These are phyloP conservation scores for Diarsia mendica DNA, from an alignment of 2,888 invertebrate species.

Conservation along the genomic window DNA sequence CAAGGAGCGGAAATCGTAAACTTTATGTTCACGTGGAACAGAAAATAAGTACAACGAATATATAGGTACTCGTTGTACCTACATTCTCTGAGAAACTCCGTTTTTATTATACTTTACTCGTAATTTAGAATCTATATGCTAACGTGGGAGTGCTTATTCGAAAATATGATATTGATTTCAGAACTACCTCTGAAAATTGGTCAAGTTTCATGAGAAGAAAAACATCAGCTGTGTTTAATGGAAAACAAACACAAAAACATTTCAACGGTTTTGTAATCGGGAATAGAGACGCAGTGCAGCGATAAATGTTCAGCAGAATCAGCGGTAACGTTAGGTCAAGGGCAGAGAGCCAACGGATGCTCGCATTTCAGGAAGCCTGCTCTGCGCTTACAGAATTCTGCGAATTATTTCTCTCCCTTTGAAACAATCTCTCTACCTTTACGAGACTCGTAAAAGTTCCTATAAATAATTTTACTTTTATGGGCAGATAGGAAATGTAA, in stretches of 20 bases:
- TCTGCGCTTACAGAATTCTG: constrained; percentile 69
- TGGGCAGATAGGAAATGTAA: constrained; percentile 13
- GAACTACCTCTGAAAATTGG: constrained; percentile 5
- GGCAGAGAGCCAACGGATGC: constrained; percentile 75
- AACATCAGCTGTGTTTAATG: constrained; percentile 31
- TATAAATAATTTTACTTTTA: constrained; percentile 8
- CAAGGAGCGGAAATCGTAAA: constrained; percentile 20
- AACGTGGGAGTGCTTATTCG: background rate
- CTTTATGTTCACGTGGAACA: constrained; percentile 6
- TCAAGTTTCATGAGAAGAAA: constrained; percentile 4
- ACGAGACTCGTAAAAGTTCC: constrained; percentile 34
- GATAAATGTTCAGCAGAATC: constrained; percentile 70
- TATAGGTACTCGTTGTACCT: background rate
- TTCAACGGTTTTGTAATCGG: constrained; percentile 64
- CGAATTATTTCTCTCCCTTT: constrained; percentile 71
- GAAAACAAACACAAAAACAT: constrained; percentile 58
- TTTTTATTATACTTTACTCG: background rate
- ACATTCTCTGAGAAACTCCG: background rate
- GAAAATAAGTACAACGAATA: constrained; percentile 3
- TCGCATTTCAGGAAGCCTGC: constrained; percentile 62
- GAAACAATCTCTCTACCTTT: constrained; percentile 63
- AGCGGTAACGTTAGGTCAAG: constrained; percentile 79
- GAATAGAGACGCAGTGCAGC: constrained; percentile 68
- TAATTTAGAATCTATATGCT: constrained; percentile 5
- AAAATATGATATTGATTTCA: constrained; percentile 17